A percentile compares a stretch with the other conserved stretches of the same genome.
Conservation (phyloP, 2,113 vertebrate genomes). For the Saimiri boliviensis region DNA sequence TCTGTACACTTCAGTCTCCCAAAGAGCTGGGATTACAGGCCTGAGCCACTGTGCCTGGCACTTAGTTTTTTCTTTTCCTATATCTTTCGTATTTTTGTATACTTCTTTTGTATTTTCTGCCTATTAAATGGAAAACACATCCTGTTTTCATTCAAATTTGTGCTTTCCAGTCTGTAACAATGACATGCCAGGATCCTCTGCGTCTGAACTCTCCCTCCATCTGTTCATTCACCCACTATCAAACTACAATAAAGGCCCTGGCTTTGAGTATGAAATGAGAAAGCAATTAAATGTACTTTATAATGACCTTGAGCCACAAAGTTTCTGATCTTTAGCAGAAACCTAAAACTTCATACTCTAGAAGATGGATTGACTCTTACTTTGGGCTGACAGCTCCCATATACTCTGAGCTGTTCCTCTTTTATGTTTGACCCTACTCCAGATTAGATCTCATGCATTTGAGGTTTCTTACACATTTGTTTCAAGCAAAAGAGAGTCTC, state of each 20-base stretch:
- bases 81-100: not conserved
- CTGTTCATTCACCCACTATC: not conserved
- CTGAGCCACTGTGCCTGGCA: no score
- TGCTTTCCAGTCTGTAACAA: not conserved
- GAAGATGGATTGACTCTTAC: not conserved
- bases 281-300: not conserved
- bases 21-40: no score
- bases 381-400: not conserved
- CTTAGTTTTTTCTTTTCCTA: not conserved
- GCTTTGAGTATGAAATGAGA: not conserved
- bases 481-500: not conserved
- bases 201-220: not conserved
- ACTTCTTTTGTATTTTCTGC: constrained; percentile 2
- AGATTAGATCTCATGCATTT: not conserved
- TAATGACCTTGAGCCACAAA: not conserved
- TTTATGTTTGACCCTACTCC: not conserved
- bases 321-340: not conserved
- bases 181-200: not conserved
- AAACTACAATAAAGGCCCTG: not conserved
- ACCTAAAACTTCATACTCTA: not conserved
- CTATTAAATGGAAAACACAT: not conserved
- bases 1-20: no score
- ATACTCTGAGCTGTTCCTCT: not conserved
- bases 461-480: not conserved
- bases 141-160: constrained; percentile 24